Base-by-base conservation (phyloP, 2,888 invertebrate species). In the Volucella bombylans region DNA sequence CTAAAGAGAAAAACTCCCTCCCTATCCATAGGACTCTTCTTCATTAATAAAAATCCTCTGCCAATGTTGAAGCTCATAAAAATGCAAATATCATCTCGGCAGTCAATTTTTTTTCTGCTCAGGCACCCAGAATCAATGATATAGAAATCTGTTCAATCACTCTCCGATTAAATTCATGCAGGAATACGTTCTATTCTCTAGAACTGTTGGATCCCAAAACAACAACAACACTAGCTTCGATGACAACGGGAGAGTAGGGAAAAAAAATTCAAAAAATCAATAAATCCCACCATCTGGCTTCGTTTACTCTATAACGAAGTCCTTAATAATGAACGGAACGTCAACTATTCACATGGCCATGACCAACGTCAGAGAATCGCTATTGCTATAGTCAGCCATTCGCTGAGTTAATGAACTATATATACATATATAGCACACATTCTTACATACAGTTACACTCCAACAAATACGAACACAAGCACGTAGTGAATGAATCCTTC, bases 231-330 rank as follows among this genome's bases (percentile, higher is more conserved):
- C n/a, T 38, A 10, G 39, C 23, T 4, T 4, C 23, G 2, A 2
- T 23, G 3, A 4, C 23, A 10, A 4, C n/a, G 15, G 31, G 23
- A 50, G 59, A 59, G 10, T 50, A 61, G 45, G 43, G 38, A 62
- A 15, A 50, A 67, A 52, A 39, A 64, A 78, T 61, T 45, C 43
- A 62, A 49, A 47, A 43, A 64, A 78, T 41, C 68, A 45, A 55
- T 55, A 68, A 71, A 38, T 71, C 43, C 43, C 41, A 71, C 41
- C 77, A 78, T 78, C 71, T 78, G 78, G 31, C 49, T n/a, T 45
- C 49, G 23, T 9, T 43, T 43, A 15, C n/a, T 57, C 43, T 43
- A 67, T 31, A 18, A 10, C 45, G n/a, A 47, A 43, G 39, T 65
- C 65, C 50, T 64, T 64, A 64, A 64, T 64, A 52, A 52, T 62